Evolutionary conservation across 2,888 invertebrate genomes (phyloP), one percentile per base, ranked within the genome.

Genomic region (Eugnorisma glareosa): DNA sequence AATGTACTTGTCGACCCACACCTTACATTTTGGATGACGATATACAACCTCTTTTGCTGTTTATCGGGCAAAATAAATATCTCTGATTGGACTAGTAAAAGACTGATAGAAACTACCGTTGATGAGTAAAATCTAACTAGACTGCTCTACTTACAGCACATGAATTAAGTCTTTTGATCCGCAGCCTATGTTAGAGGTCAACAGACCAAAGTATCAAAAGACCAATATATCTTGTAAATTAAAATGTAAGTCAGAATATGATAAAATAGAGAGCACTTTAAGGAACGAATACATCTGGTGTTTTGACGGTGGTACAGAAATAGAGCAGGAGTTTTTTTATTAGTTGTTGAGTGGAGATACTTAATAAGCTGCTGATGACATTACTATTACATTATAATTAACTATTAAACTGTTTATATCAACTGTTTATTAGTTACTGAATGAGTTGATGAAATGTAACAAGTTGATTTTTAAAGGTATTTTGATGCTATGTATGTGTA

Each of bases 321-420:
- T 72, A 78, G 78, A 73, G 57, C 79, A 76, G 37, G 31, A 40
- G 59, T 48, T 85, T 86, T 86, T 78, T 84, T 84, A 86, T 73
- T 61, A 45, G 45, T 13, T 51, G 77, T 69, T 66, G 75, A 86
- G 75, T 77, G 67, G 70, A 51, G 68, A 57, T 71, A 75, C 71
- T 80, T 80, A 82, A 82, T 86, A 79, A 61, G 45, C 57, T 31
- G 61, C 35, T 74, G 84, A 86, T 82, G 84, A 84, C 73, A 74
- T 75, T 67, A 76, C 75, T 73, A 81, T 86, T 79, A 80, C 43
- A 73, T 76, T 78, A 69, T 76, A 51, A 83, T 79, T 67, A 76
- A 75, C 70, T 64, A 76, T 76, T 79, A 64, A 63, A 72, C 10
- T 45, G 48, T 21, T 43, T 51, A 63, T 79, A 68, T 79, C 64